Conservation (phyloP, 1,140 invertebrate species). For the Penaeus indicus region DNA sequence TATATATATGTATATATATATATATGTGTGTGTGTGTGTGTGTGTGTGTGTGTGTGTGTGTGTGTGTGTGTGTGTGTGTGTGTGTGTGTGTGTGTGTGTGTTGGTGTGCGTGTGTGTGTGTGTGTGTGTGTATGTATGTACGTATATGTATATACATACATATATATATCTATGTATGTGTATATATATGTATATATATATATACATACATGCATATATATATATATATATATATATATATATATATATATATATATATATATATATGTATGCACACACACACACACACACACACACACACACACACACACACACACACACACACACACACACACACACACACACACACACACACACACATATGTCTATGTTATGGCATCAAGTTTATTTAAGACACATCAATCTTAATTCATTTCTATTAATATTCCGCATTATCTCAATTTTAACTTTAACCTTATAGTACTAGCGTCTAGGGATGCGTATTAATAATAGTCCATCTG, state of each 20-base stretch:
- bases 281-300: too few relatives aligned
- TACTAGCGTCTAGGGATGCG: too few relatives aligned
- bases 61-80: not conserved
- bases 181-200: not conserved
- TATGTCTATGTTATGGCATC: too few relatives aligned
- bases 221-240: not conserved
- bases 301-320: not conserved
- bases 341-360: too few relatives aligned
- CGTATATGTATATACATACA: not conserved
- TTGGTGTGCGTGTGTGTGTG: too few relatives aligned
- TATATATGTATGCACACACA: not conserved
- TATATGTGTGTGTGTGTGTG: not conserved
- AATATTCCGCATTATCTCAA: too few relatives aligned
- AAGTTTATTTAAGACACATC: too few relatives aligned
- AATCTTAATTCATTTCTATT: too few relatives aligned
- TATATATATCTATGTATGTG: not conserved
- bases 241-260: not conserved
- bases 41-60: not conserved
- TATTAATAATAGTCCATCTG: too few relatives aligned
- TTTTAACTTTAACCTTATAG: too few relatives aligned
- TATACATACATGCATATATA: not conserved
- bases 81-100: not conserved
- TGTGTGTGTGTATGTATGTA: constrained; percentile 4
- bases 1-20: constrained; percentile 1
- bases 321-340: too few relatives aligned